phyloP scores from a whole-genome alignment of 2,113 vertebrate genomes.

The Nothoprocta pentlandii region DNA sequence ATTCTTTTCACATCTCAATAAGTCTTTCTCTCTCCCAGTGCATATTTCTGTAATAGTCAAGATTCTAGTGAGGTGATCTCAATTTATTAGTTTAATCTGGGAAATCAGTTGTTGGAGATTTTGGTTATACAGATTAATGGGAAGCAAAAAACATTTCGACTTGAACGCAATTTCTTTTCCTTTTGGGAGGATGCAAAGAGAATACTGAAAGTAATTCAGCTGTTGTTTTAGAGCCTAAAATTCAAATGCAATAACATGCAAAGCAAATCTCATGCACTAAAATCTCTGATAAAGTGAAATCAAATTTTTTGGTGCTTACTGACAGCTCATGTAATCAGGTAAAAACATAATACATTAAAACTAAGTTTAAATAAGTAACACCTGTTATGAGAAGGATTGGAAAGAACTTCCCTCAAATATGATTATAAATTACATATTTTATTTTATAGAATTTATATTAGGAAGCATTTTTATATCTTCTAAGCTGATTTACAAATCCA shows the following conservation, averaged over 20 bases:
- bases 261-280: not conserved
- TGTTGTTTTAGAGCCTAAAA: not conserved
- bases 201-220: not conserved
- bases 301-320: not conserved
- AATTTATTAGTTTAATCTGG: slow-evolving; percentile 50
- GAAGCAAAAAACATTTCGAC: not conserved
- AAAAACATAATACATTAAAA: not conserved
- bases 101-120: slow-evolving; percentile 5
- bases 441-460: not conserved
- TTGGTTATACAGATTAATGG: slow-evolving; percentile 16
- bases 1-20: not conserved
- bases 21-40: not conserved
- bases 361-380: not conserved
- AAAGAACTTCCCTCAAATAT: not conserved
- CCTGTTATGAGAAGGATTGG: not conserved
- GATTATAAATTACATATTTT: not conserved
- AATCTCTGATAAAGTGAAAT: not conserved
- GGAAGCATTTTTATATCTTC: not conserved
- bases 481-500: not conserved
- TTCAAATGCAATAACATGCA: not conserved
- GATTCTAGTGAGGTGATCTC: not conserved
- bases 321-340: not conserved
- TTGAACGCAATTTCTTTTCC: slow-evolving; percentile 1
- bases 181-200: not conserved
- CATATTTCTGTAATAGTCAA: not conserved